These are phyloP conservation scores for Alfaro cultratus DNA, from an alignment of 2,797 vertebrate species.

Conservation along the genomic window DNA sequence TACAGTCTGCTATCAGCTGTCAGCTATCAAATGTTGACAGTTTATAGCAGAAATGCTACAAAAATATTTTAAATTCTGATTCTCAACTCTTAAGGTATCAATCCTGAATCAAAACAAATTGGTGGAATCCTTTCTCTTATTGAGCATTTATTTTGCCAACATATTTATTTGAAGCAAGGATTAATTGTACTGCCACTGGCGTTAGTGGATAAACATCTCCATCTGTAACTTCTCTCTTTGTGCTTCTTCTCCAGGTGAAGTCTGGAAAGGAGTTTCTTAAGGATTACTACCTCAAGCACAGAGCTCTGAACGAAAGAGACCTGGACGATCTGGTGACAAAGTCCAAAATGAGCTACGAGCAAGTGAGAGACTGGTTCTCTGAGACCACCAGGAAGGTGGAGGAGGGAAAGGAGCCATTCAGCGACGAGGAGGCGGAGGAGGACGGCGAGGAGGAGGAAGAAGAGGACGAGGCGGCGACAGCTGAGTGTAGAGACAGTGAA, in stretches of 20 bases:
- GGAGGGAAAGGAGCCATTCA: conserved; percentile 86
- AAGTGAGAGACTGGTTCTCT: conserved; percentile 96
- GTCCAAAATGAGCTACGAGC: conserved; percentile 96
- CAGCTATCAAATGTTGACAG: not conserved
- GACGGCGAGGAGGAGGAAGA: conserved; percentile 9
- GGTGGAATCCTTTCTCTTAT: not conserved
- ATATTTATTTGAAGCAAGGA: not conserved
- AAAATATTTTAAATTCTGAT: not conserved
- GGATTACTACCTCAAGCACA: conserved; percentile 94
- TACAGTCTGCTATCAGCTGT: too few relatives aligned
- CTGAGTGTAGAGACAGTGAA: conserved; percentile 51
- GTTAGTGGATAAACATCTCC: not conserved
- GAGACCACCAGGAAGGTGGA: conserved; percentile 84
- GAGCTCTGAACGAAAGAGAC: conserved; percentile 92
- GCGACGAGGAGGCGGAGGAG: conserved; percentile 25
- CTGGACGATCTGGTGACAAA: conserved; percentile 93
- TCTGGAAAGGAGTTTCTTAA: conserved; percentile 90
- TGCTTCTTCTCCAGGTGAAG: conserved; percentile 74
- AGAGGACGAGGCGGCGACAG: conserved; percentile 75
- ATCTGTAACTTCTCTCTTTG: not conserved
- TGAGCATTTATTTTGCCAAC: not conserved
- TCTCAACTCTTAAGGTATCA: not conserved
- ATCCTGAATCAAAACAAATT: not conserved
- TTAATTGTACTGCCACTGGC: not conserved
- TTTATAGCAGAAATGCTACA: not conserved